phyloP scores from a whole-genome alignment of 2,888 invertebrate genomes.

The Busseola fusca region DNA sequence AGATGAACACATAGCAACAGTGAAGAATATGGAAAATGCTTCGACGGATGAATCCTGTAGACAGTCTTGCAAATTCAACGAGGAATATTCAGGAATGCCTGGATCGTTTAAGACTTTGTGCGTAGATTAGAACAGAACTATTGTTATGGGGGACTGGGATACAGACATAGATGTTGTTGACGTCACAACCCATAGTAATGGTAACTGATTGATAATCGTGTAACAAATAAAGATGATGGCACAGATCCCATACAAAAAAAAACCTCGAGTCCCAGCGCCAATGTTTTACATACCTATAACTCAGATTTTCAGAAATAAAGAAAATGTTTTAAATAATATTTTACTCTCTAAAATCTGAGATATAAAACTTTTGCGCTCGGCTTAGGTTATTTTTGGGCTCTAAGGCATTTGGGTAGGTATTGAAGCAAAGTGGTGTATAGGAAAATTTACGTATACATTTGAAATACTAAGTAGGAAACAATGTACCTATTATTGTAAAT shows the following conservation, averaged over 20 bases:
- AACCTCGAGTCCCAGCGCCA: too few relatives aligned
- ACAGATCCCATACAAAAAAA: background rate
- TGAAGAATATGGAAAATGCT: conserved; percentile 58
- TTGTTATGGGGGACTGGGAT: background rate
- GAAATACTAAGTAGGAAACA: background rate
- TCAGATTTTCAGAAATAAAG: too few relatives aligned
- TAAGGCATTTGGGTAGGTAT: background rate
- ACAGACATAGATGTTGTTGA: background rate
- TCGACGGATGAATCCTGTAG: conserved; percentile 49
- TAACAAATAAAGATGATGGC: background rate
- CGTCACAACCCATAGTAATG: background rate
- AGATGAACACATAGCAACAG: conserved; percentile 45
- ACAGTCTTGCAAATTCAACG: conserved; percentile 43
- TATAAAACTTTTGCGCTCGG: background rate
- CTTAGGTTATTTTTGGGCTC: background rate
- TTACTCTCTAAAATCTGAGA: background rate
- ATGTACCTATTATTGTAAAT: background rate
- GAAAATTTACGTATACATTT: background rate
- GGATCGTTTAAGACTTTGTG: conserved; percentile 62
- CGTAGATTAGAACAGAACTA: conserved; percentile 51
- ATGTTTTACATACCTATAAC: too few relatives aligned
- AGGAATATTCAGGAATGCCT: conserved; percentile 63
- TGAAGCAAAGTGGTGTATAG: background rate
- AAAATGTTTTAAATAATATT: too few relatives aligned
- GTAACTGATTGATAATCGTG: background rate